phyloP scores from a whole-genome alignment of 2,113 vertebrate genomes.

The Leucosticte australis region DNA sequence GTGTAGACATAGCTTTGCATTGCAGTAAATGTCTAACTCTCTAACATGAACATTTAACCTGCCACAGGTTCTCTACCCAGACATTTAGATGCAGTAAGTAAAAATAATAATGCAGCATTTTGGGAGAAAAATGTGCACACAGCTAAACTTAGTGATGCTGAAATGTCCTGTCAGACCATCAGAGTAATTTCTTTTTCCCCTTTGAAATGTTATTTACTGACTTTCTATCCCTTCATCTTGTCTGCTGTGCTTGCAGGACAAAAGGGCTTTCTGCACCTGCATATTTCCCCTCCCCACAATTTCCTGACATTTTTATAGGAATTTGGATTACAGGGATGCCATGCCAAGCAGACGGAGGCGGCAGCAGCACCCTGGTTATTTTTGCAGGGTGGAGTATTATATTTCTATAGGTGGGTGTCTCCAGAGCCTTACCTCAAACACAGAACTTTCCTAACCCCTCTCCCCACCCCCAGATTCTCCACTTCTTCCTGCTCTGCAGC shows the following conservation, averaged over 20 bases:
- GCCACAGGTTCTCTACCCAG: not conserved
- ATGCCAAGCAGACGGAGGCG: not conserved
- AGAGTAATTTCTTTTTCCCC: not conserved
- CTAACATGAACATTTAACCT: not conserved
- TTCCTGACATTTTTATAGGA: slow-evolving; percentile 41
- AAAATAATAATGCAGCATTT: not conserved
- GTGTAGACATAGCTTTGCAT: not conserved
- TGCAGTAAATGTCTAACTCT: not conserved
- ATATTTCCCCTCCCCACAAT: slow-evolving; percentile 25
- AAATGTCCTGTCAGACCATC: not conserved
- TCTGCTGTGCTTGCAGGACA: not conserved
- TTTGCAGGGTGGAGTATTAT: not conserved
- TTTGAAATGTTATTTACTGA: not conserved
- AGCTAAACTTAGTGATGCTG: not conserved
- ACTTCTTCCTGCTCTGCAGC: not conserved
- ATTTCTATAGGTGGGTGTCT: not conserved
- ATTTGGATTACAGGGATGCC: not conserved
- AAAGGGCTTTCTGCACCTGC: slow-evolving; percentile 50
- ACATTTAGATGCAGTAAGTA: not conserved
- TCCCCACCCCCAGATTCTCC: not conserved
- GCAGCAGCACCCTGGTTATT: not conserved
- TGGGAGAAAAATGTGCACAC: not conserved
- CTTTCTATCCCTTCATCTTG: not conserved
- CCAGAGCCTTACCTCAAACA: not conserved
- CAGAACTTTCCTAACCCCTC: not conserved